Percentiles rank a stretch among this genome's conserved stretches.
Conservation (phyloP, 2,113 vertebrate species). For the Ceyx melanurus region DNA sequence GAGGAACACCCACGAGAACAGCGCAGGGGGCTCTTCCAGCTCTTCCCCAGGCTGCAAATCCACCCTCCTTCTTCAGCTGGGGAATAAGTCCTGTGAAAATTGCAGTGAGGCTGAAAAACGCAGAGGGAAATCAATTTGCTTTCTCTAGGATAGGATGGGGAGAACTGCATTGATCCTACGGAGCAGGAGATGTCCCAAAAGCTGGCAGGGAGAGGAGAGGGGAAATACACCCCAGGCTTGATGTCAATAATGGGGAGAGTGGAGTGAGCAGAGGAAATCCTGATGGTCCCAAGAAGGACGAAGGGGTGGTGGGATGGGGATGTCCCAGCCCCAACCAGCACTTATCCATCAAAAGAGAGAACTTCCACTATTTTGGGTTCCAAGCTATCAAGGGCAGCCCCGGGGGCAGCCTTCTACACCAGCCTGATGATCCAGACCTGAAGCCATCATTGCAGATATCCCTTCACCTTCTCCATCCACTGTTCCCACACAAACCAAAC, state of each 20-base stretch:
- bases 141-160: background rate
- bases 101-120: background rate
- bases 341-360: background rate
- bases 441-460: background rate
- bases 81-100: background rate
- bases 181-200: background rate
- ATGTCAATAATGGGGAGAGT: rapidly evolving
- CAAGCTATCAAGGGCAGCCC: background rate
- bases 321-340: background rate
- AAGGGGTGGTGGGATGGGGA: background rate
- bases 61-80: background rate
- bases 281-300: rapidly evolving
- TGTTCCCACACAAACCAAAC: background rate
- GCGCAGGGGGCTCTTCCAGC: background rate
- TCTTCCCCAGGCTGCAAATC: background rate
- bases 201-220: background rate
- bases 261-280: background rate
- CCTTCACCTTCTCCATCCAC: background rate
- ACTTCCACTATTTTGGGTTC: background rate
- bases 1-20: background rate
- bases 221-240: background rate
- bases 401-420: background rate
- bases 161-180: rapidly evolving
- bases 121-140: background rate
- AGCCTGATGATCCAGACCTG: background rate